Base-by-base conservation (phyloP, 2,797 vertebrate species). In the Chiroxiphia lanceolata region DNA sequence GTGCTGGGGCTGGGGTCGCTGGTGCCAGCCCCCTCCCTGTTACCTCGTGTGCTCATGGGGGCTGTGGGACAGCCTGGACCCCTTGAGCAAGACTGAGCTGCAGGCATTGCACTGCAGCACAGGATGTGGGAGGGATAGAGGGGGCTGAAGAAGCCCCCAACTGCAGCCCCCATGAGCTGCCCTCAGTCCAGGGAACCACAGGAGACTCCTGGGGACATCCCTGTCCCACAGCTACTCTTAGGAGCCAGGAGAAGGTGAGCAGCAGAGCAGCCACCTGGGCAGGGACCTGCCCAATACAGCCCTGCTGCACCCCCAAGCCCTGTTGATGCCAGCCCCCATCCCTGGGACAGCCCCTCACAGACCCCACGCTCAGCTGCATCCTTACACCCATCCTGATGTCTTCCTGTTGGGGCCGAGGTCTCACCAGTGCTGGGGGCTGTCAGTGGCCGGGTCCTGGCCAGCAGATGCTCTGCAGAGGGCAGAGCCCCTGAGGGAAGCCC, bases 61-160 rank as follows among this genome's bases (percentile, higher is more conserved):
- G 15, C 33, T 75, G 14, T 3, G 16, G 57, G 9, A 65, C 33
- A 50, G n/a, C 18, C n/a, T 0, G 0, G 51, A 38, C 14, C 16
- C 29, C 11, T 40, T 2, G 7, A 84, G 60, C 67, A 83, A 42
- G 34, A 33, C 20, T 10, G 6, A 15, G 27, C 12, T 12, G 4
- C 1, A 5, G 15, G 38, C 33, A 40, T 48, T 1, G 6, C 29
- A 44, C 34, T 16, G 38, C 2, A 14, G 61, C 67, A 67, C n/a
- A 56, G 36, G 45, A 42, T 82, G 31, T 6, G 13, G 56, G 56
- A 67, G 44, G 5, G 10, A 12, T 57, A 20, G 10, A 51, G 3
- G 6, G 6, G 5, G 23, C 5, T 50, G n/a, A 11, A 64, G 70
- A 36, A 88, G 6, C 26, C 34, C 59, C 44, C 4, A 3, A 20